phyloP scores from a whole-genome alignment of 2,113 vertebrate species.

The Phoxinus phoxinus region DNA sequence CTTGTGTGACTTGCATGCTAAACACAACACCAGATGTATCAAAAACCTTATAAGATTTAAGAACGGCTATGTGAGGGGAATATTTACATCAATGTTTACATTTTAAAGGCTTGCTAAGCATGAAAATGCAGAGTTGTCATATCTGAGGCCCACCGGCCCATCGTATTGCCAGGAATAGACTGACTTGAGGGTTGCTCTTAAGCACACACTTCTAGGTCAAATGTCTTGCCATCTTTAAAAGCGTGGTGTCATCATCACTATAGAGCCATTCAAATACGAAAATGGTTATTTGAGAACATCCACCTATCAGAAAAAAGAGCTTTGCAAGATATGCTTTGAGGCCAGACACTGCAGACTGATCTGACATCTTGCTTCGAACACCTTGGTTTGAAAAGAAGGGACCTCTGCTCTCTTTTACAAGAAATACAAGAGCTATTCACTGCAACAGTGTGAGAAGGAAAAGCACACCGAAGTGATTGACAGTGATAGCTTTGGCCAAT shows the following conservation, averaged over 20 bases:
- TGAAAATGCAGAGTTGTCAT: constrained; percentile 6
- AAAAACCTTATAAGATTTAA: constrained; percentile 18
- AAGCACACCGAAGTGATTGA: constrained; percentile 40
- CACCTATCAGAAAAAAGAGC: constrained; percentile 22
- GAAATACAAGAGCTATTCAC: constrained; percentile 32
- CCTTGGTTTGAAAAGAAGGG: constrained; percentile 9
- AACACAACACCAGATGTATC: constrained; percentile 20
- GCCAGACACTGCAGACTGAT: background rate
- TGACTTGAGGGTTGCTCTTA: constrained; percentile 9
- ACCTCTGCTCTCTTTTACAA: constrained; percentile 19
- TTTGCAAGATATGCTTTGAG: background rate
- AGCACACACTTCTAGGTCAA: background rate
- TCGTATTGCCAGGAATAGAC: constrained; percentile 16
- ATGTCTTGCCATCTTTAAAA: constrained; percentile 12
- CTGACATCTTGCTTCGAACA: background rate
- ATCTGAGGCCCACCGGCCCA: background rate
- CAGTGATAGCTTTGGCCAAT: constrained; percentile 45
- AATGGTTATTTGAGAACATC: constrained; percentile 31
- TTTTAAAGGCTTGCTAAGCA: constrained; percentile 16
- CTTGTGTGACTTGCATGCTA: constrained; percentile 38
- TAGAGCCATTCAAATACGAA: constrained; percentile 10
- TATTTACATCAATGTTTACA: constrained; percentile 21
- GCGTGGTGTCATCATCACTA: constrained; percentile 7
- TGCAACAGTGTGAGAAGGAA: constrained; percentile 17
- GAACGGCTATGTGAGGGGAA: background rate